Base-by-base conservation (phyloP, 2,888 invertebrate genomes). In the Platycnemis pennipes region DNA sequence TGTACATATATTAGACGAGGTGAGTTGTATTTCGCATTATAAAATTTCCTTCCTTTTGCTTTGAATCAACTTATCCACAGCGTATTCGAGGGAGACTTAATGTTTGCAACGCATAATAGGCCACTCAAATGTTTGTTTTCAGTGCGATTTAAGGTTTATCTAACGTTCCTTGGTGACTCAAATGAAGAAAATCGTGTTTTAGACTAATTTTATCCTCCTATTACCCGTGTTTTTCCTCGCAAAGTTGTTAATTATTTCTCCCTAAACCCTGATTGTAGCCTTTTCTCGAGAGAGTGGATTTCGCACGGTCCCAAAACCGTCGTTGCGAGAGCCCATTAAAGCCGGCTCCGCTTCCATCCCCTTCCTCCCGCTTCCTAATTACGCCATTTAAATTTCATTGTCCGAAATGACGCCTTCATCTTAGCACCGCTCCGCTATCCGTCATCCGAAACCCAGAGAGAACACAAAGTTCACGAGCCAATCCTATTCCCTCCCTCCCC, bases 311-410 rank as follows among this genome's bases (percentile, higher is more conserved):
- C 13, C 77, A 0, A 8, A 8, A 1, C 31, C 7, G 16, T 7
- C 37, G 77, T 2, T 37, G 77, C 77, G 4, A 77, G 63, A 37
- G 77, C 77, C 5, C n/a, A 77, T 37, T 77, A 77, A 77, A 63
- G 7, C 63, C 63, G 26, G 13, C 53, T 53, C 53, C 53, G 19
- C 53, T 63, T 26, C 22, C 69, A 2, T 37, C 37, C 77, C n/a
- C 37, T 16, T 1, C 37, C 77, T 77, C 77, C 2, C 77, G 31
- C 37, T 13, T 77, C 11, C 77, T 77, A 77, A 77, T 37, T 77
- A 77, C 77, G 77, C 77, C 77, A 77, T 77, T 77, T 77, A 77
- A 77, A 37, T 77, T 77, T 77, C 77, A 77, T 77, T 77, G 77
- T 77, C 13, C 77, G 37, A 13, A 77, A 16, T 77, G 77, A 37